Percentiles rank a stretch among this genome's conserved stretches.
Conservation (phyloP, 2,888 invertebrate genomes). For the Gibbula magus region DNA sequence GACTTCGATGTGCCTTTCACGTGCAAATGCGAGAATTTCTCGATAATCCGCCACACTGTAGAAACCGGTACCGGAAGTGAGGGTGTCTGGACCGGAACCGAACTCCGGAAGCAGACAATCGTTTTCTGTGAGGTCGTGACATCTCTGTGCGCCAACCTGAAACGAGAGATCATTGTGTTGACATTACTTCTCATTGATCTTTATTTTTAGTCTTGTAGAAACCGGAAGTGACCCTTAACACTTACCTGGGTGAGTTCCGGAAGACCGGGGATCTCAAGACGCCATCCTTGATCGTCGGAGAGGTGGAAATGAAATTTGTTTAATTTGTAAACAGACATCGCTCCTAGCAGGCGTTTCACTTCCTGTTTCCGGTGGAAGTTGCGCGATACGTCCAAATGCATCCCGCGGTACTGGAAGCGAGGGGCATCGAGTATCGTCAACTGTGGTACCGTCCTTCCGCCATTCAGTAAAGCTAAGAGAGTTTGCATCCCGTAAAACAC, state of each 20-base stretch:
- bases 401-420: slow-evolving; percentile 55
- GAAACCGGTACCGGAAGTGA: slow-evolving; percentile 41
- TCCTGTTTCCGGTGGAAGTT: slow-evolving; percentile 64
- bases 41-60: slow-evolving; percentile 37
- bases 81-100: slow-evolving; percentile 42
- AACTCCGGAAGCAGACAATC: slow-evolving; percentile 46
- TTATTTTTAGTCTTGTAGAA: too few species aligned
- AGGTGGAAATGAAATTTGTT: slow-evolving; percentile 72
- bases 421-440: slow-evolving; percentile 48
- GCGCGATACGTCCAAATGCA: slow-evolving; percentile 59
- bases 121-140: slow-evolving; percentile 39
- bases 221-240: neutral
- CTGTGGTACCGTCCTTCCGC: slow-evolving; percentile 9
- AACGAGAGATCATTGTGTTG: neutral
- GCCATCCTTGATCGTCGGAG: slow-evolving; percentile 73
- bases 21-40: slow-evolving; percentile 39
- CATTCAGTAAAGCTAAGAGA: slow-evolving; percentile 28
- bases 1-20: slow-evolving; percentile 44
- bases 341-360: slow-evolving; percentile 58
- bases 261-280: slow-evolving; percentile 68
- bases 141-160: slow-evolving; percentile 46
- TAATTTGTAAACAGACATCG: slow-evolving; percentile 68
- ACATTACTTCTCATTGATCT: neutral
- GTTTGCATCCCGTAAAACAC: slow-evolving; percentile 43
- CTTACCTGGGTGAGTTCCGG: slow-evolving; percentile 69